Conservation (phyloP, 2,113 vertebrate species). For the Petromus typicus region DNA sequence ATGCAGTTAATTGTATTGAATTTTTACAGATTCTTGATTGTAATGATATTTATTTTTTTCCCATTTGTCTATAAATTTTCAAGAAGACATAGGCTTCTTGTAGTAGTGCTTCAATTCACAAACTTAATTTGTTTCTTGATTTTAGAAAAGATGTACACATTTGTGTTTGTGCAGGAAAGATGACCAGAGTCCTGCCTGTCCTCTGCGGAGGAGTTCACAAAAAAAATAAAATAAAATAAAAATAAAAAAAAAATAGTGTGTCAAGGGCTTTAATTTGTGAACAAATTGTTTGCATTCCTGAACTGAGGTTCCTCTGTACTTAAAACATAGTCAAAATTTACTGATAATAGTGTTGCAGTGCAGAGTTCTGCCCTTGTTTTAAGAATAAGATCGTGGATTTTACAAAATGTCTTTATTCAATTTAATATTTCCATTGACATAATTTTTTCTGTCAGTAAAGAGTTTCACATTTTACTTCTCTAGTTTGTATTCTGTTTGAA, state of each 20-base stretch:
- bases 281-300: background rate
- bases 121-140: background rate
- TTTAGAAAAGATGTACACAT: background rate
- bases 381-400: background rate
- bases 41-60: background rate
- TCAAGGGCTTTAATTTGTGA: background rate
- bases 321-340: background rate
- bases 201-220: background rate
- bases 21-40: background rate
- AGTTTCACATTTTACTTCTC: background rate
- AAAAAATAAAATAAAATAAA: too few species aligned
- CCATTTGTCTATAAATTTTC: background rate
- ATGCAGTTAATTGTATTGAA: background rate
- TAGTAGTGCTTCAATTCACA: background rate
- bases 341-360: background rate
- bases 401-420: background rate
- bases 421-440: background rate
- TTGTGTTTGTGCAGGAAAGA: background rate
- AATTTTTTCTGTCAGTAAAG: background rate
- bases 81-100: too few species aligned
- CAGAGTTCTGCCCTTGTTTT: background rate
- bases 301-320: background rate
- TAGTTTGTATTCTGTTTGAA: background rate
- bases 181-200: background rate
- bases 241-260: too few species aligned